phyloP scores from a whole-genome alignment of 2,888 invertebrate species.

The Odontothrips loti region DNA sequence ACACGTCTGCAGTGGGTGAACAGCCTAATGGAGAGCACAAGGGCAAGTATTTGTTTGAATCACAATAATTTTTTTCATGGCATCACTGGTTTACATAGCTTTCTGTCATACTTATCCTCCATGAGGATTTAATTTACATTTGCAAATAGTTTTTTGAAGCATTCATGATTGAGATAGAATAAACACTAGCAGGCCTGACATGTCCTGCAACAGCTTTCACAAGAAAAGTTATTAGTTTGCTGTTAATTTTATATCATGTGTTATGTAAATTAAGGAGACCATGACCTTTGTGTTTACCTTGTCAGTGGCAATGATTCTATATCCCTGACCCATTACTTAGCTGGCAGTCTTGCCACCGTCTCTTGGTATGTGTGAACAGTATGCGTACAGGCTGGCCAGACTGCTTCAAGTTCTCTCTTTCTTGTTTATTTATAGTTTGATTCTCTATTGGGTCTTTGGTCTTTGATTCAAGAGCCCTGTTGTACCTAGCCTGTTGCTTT shows the following conservation, averaged over 20 bases:
- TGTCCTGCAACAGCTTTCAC: too few species aligned
- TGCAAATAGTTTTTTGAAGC: too few species aligned
- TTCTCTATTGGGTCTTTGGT: conserved; percentile 19
- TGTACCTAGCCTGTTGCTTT: neutral
- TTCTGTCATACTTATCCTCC: too few species aligned
- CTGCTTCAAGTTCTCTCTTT: conserved; percentile 23
- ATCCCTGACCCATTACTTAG: conserved; percentile 14
- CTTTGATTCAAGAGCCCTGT: neutral
- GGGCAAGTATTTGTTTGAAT: conserved; percentile 49
- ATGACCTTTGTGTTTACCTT: conserved; percentile 15
- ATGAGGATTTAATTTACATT: too few species aligned
- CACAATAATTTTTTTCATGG: neutral
- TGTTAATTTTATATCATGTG: neutral
- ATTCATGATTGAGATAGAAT: too few species aligned
- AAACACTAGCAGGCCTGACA: too few species aligned
- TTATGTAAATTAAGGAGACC: neutral
- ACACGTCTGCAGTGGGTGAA: conserved; percentile 51
- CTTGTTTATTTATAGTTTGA: conserved; percentile 21
- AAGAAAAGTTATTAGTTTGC: neutral
- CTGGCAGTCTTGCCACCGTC: neutral
- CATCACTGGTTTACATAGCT: too few species aligned
- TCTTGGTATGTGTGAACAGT: neutral
- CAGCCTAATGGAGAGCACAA: conserved; percentile 59
- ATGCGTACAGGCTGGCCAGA: neutral
- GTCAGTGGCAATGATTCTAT: conserved; percentile 13